Evolutionary conservation across 2,797 vertebrate genomes (phyloP), one percentile per base, ranked within the genome.

Genomic region (Hapalemur alaotrensis): DNA sequence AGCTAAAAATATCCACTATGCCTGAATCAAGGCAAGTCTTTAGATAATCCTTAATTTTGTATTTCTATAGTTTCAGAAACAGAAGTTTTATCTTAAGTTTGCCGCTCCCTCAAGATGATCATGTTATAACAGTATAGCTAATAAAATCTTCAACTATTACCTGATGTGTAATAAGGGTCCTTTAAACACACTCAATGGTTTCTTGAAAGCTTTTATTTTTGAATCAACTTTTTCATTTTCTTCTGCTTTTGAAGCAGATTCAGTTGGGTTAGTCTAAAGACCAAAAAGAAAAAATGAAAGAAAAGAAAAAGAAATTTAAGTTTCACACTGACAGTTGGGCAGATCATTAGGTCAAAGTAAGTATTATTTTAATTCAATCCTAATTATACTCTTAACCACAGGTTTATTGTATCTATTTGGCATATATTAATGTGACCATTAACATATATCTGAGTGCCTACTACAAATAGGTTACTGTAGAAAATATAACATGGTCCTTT

Each of bases 161-260:
- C 99, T 99, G 98, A 99, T 99, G 82, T 99, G 99, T 89, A 99
- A 98, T 95, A 99, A 98, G 89, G 98, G 98, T 96, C 99, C 99
- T 99, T 99, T 99, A 98, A 99, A 99, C 88, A 99, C 99, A 73
- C 99, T 99, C 97, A 99, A 86, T n/a, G 99, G 99, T 98, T 99
- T 99, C 98, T 99, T 99, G 97, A 98, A 98, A 97, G 99, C 99
- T 99, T 99, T 99, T 93, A 97, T 98, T 98, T 99, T 99, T 35
- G 98, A 70, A 81, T 99, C 99, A 95, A 95, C 98, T 98, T 99
- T 99, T 75, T 99, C 99, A 81, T 91, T 98, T 95, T 99, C 99
- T 79, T 99, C 99, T 86, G 98, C 70, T 98, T 99, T 99, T 93
- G 99, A 97, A 98, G 98, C 97, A 94, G 99, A 99, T 93, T 99